Conservation (phyloP, 2,113 vertebrate genomes). For the Cryptoleucopteryx plumbea region DNA sequence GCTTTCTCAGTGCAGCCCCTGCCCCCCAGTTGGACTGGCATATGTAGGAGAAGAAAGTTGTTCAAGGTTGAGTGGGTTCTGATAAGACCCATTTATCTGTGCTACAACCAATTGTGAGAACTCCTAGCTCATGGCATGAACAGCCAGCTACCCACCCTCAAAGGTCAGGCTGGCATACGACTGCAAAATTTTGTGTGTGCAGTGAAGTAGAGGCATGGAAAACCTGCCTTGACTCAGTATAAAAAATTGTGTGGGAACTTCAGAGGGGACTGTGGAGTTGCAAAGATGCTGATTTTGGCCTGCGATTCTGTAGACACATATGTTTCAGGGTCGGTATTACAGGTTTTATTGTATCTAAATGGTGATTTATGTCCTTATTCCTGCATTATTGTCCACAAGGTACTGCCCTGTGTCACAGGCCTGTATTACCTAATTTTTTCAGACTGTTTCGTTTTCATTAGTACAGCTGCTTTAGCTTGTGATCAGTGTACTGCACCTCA, state of each 20-base stretch:
- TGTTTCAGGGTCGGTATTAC: slow-evolving; percentile 17
- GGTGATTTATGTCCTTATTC: slow-evolving; percentile 76
- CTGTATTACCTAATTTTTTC: slow-evolving; percentile 69
- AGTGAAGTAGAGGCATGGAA: not conserved
- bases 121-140: not conserved
- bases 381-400: slow-evolving; percentile 66
- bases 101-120: not conserved
- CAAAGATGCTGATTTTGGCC: not conserved
- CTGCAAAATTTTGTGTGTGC: not conserved
- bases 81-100: slow-evolving; percentile 41
- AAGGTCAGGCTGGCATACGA: not conserved
- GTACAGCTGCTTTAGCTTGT: slow-evolving; percentile 87
- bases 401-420: slow-evolving; percentile 67
- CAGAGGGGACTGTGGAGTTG: not conserved
- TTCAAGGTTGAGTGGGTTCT: slow-evolving; percentile 44
- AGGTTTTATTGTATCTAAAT: slow-evolving; percentile 58
- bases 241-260: not conserved
- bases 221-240: not conserved
- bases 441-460: slow-evolving; percentile 89
- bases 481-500: slow-evolving; percentile 88
- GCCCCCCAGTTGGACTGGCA: not conserved
- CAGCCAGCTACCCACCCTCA: not conserved
- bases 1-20: not conserved
- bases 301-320: not conserved
- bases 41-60: not conserved